Evolutionary conservation across 2,888 invertebrate genomes (phyloP), one percentile per base, ranked within the genome.

Genomic region (Phyllotreta striolata): DNA sequence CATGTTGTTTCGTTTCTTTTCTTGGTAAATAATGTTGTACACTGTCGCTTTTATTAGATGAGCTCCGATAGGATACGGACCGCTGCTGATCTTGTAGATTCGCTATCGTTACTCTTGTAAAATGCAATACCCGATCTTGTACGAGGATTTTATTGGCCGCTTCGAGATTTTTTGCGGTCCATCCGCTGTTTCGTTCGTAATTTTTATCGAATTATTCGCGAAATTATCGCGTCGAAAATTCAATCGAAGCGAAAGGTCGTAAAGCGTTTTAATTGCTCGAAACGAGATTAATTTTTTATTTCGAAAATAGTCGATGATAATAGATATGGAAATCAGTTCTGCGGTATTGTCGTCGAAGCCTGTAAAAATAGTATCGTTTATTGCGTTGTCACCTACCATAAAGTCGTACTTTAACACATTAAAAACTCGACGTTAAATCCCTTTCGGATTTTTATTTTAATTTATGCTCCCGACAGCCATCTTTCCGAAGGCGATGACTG

Each of bases 31-130:
- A 76, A 77, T 76, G 76, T 76, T 78, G 77, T 77, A 74, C 74
- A 74, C 74, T 77, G 77, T 77, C 77, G 74, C 77, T 77, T 77
- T 75, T 73, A 75, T 73, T 73, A 73, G 73, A 74, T 71, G 70
- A 62, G 64, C 67, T 70, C 66, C 64, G 74, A 74, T 73, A 72
- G 70, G 70, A 74, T 73, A 72, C 71, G 70, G 70, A 70, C 72
- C 65, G 68, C 69, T 71, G 70, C 72, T 66, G 73, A 73, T 73
- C 72, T 70, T 73, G 72, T 73, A 71, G 73, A 73, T 73, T 68
- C 68, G 66, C 66, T 64, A 68, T 70, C 68, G 68, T 63, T 70
- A 70, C 67, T 69, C 69, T 70, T 69, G 70, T 70, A 69, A 69
- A 66, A 64, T 66, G 67, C 63, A 67, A 62, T 66, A 65, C 56